phyloP scores from a whole-genome alignment of 2,888 invertebrate genomes.

The Zelleria hepariella region DNA sequence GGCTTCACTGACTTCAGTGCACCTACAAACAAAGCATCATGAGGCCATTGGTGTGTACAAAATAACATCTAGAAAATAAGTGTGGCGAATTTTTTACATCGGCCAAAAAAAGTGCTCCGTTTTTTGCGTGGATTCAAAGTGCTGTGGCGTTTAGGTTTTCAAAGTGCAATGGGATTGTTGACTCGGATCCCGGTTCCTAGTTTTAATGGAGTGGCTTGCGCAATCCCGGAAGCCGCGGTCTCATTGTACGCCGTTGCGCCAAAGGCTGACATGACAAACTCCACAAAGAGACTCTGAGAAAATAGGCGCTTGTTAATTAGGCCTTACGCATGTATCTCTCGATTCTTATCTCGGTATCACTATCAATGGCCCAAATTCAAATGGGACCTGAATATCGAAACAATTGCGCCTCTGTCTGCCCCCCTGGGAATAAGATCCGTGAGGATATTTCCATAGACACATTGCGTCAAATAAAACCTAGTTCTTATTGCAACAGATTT shows the following conservation, averaged over 20 bases:
- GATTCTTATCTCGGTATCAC: constrained; percentile 22
- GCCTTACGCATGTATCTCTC: constrained; percentile 24
- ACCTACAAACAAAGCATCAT: constrained; percentile 67
- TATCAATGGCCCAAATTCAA: not conserved
- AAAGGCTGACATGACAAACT: constrained; percentile 20
- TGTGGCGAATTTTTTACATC: not conserved
- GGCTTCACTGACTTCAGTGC: constrained; percentile 70
- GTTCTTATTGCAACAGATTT: too few relatives aligned
- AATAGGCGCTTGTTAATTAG: constrained; percentile 39
- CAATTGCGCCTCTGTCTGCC: not conserved
- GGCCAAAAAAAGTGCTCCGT: not conserved
- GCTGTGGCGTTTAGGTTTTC: too few relatives aligned
- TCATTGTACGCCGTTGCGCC: constrained; percentile 28
- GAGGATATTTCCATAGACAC: not conserved
- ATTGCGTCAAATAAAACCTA: too few relatives aligned
- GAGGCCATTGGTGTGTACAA: constrained; percentile 67
- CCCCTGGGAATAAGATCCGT: not conserved
- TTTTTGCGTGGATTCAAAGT: not conserved
- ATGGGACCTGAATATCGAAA: not conserved
- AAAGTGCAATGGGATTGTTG: not conserved
- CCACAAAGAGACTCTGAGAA: constrained; percentile 22
- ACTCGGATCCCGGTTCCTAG: not conserved
- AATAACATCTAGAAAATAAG: not conserved
- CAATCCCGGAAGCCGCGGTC: constrained; percentile 24
- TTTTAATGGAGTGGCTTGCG: not conserved